These are phyloP conservation scores for Plecturocebus donacophilus DNA, from an alignment of 2,113 vertebrate species.

Conservation along the genomic window DNA sequence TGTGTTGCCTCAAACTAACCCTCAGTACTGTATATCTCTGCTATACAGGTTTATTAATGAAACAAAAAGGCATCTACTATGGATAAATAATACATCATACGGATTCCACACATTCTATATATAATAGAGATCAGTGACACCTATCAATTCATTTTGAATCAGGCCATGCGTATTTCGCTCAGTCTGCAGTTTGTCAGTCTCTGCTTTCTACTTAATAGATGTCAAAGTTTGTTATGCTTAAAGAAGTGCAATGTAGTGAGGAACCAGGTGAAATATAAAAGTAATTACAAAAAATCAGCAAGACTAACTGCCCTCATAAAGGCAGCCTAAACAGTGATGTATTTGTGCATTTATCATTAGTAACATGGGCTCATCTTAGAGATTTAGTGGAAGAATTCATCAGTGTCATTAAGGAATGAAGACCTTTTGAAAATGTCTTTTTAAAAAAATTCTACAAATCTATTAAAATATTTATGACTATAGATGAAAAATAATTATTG, in stretches of 20 bases:
- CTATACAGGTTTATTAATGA: slow-evolving; percentile 85
- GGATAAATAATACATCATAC: slow-evolving; percentile 88
- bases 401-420: slow-evolving; percentile 24
- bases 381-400: slow-evolving; percentile 19
- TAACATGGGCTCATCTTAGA: background rate
- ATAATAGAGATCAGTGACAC: slow-evolving; percentile 85
- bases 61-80: slow-evolving; percentile 84
- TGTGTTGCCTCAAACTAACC: slow-evolving; percentile 77
- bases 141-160: slow-evolving; percentile 85
- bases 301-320: background rate
- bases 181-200: slow-evolving; percentile 83
- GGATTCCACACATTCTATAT: slow-evolving; percentile 79
- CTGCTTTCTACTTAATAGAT: slow-evolving; percentile 76
- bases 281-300: slow-evolving; percentile 57
- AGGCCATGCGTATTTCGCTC: slow-evolving; percentile 81
- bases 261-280: slow-evolving; percentile 64
- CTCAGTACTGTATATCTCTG: slow-evolving; percentile 74
- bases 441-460: background rate
- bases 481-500: background rate
- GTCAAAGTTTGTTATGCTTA: slow-evolving; percentile 53
- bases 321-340: background rate
- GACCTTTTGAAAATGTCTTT: slow-evolving; percentile 41
- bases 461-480: slow-evolving; percentile 6
- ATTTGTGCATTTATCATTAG: background rate
- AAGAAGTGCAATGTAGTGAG: slow-evolving; percentile 41